Evolutionary conservation across 2,888 invertebrate genomes (phyloP), one percentile per base, ranked within the genome.

Genomic region (Melinaea menophilus): DNA sequence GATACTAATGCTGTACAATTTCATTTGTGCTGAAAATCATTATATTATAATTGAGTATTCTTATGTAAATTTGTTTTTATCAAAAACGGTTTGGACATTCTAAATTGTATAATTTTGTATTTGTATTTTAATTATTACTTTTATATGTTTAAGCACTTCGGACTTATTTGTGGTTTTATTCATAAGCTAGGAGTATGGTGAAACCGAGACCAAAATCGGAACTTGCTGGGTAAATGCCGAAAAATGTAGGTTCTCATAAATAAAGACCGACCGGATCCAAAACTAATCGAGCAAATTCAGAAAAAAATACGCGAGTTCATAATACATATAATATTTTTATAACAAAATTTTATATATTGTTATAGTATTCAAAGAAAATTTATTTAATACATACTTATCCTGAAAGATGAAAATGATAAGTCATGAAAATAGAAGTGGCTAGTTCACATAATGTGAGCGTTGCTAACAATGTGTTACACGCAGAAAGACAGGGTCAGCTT

Each of bases 391-490:
- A 22, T 22, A 22, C 22, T 22, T 22, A 22, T 22, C 22, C 22
- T 22, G 22, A 22, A 22, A 22, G 22, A 54, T 12, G 4, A 60
- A 57, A 56, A 60, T 60, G 60, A 60, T 55, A 64, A 48, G 55
- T 22, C 35, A 34, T 51, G 55, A 58, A 60, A 62, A 13, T 79
- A 74, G 76, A 80, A 81, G 56, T 82, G 78, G 22, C 82, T 81
- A 77, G 77, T 77, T 78, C 79, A 77, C 78, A 84, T 84, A 84
- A 63, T 59, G 62, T 58, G 55, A 62, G 62, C 60, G 63, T 62
- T 64, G 64, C 61, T 64, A 62, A 64, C 64, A 69, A 58, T 48
- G 62, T 62, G 63, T 67, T 64, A 56, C 56, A 60, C 60, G 34
- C 55, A 51, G 63, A 54, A 65, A 63, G 65, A 57, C 69, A 64